phyloP scores from a whole-genome alignment of 1,140 invertebrate species.

The Aphelinus atriplicis region DNA sequence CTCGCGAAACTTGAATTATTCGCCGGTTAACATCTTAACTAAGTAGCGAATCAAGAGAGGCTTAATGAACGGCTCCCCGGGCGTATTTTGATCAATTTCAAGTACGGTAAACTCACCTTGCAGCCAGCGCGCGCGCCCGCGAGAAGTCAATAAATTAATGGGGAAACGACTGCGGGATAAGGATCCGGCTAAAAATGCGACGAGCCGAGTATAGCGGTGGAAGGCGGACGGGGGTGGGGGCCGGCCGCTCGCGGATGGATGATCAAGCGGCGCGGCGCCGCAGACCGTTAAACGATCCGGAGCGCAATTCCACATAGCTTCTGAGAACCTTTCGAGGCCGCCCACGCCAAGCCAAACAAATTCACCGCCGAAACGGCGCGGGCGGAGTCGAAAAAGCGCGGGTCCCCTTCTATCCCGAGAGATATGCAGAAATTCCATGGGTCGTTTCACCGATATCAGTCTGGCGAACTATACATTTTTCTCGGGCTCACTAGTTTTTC shows the following conservation, averaged over 20 bases:
- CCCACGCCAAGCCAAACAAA: neutral
- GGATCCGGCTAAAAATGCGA: neutral
- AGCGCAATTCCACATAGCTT: slow-evolving; percentile 14
- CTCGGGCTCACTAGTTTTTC: neutral
- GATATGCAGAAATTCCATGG: too few species aligned
- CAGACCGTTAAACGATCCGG: slow-evolving; percentile 16
- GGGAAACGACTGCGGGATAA: neutral
- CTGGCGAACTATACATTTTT: too few species aligned
- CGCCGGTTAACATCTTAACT: too few species aligned
- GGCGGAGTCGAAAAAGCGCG: neutral
- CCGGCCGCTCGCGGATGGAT: neutral
- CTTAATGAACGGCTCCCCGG: too few species aligned
- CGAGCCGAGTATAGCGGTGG: too few species aligned
- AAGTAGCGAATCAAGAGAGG: too few species aligned
- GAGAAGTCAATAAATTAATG: slow-evolving; percentile 12
- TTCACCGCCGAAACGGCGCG: neutral
- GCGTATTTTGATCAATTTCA: too few species aligned
- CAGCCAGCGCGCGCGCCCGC: neutral
- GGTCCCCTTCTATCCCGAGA: neutral
- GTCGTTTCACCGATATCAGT: too few species aligned
- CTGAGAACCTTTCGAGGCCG: neutral
- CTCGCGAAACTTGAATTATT: too few species aligned
- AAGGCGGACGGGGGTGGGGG: neutral
- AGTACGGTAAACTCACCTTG: too few species aligned
- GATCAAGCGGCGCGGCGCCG: neutral